Base-by-base conservation (phyloP, 1,140 invertebrate species). In the Idris sp. region DNA sequence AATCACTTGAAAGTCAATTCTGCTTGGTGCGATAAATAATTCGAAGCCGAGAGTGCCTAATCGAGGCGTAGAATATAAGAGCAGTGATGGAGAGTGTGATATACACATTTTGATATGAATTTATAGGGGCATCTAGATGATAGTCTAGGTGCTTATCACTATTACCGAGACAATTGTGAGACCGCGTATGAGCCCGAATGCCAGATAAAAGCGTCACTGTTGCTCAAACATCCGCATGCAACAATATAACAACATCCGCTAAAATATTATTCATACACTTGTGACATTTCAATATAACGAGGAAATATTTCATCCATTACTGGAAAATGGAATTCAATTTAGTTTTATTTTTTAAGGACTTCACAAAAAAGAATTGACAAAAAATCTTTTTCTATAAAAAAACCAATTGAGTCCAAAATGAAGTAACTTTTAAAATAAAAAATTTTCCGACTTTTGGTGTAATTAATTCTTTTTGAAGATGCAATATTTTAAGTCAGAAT, bases 41-140 rank as follows among this genome's bases (percentile, higher is more conserved):
- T 28, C 5, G 33, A 16, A 26, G 16, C 36, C n/a, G 9, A 33
- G 44, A 61, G 35, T 46, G 13, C n/a, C 18, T 22, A 59, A 59
- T 41, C 41, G 43, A 65, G 22, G 61, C 71, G 68, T 78, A 61
- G 77, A 78, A 78, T 76, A 79, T 77, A 75, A 79, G 74, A 75
- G 76, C 40, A 72, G 64, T 62, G 68, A 74, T 78, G 59, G 76
- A 67, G 72, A 71, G 61, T 67, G 65, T 58, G 73, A 78, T 62
- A 61, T 26, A 53, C 7, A 53, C 58, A 54, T 46, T 56, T n/a
- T n/a, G n/a, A n/a, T 44, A 54, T 43, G 53, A 44, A 48, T 56
- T 43, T 40, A 2, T 46, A 51, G 48, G n/a, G n/a, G 15, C 46
- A 51, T 64, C 46, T 49, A 61, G 65, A 71, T 46, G 56, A 40